These are phyloP conservation scores for Malurus cyaneus DNA, from an alignment of 2,113 vertebrate species.

Conservation along the genomic window DNA sequence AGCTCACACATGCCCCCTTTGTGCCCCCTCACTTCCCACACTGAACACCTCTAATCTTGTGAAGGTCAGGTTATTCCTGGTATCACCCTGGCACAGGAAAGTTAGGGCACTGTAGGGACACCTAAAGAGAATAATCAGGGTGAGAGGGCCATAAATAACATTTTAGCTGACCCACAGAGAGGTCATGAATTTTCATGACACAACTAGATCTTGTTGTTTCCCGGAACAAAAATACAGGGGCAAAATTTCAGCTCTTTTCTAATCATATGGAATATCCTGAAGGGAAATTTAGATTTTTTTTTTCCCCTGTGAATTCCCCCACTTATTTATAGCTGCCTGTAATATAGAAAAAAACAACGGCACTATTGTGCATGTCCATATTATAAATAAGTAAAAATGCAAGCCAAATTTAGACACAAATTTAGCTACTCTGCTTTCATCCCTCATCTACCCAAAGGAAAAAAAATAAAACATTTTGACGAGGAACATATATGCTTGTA, in stretches of 20 bases:
- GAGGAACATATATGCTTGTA: background rate
- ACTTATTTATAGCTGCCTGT: conserved; percentile 5
- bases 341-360: background rate
- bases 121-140: background rate
- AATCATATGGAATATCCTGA: background rate
- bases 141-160: background rate
- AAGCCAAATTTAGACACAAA: background rate
- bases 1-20: background rate
- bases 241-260: background rate
- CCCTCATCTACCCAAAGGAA: background rate
- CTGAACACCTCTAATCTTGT: background rate
- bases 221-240: background rate
- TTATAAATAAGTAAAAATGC: conserved; percentile 11
- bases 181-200: background rate
- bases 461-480: background rate
- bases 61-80: background rate
- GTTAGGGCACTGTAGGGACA: background rate
- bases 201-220: background rate
- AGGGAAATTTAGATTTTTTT: background rate
- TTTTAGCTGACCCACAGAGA: background rate
- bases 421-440: background rate
- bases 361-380: background rate
- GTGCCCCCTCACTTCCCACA: background rate
- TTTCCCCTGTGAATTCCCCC: background rate
- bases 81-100: background rate